Conservation (phyloP, 2,113 vertebrate genomes). For the Turnix velox region DNA sequence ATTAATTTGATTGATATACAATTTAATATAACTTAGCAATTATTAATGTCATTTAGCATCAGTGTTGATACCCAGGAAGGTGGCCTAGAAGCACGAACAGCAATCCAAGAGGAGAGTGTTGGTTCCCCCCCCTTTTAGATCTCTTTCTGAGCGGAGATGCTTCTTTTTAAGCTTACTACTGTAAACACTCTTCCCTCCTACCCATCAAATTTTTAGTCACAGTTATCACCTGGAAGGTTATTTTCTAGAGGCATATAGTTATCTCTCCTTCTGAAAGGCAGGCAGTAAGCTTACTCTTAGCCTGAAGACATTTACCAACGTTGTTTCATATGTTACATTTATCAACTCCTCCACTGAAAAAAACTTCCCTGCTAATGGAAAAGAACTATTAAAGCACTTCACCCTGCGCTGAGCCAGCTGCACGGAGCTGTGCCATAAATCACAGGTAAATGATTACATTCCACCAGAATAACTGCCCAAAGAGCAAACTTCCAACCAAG, state of each 20-base stretch:
- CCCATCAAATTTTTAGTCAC: background rate
- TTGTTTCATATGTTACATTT: background rate
- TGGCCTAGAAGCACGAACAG: background rate
- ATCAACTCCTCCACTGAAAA: slow-evolving; percentile 34
- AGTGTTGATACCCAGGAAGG: background rate
- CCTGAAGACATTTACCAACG: slow-evolving; percentile 36
- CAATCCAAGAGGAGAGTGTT: background rate
- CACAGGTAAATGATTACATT: background rate
- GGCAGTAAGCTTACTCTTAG: background rate
- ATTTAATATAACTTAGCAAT: slow-evolving; percentile 65
- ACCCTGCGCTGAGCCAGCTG: slow-evolving; percentile 39
- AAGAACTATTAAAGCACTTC: slow-evolving; percentile 41
- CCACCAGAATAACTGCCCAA: background rate
- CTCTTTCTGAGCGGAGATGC: background rate
- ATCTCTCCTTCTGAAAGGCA: slow-evolving; percentile 31
- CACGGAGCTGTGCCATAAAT: background rate
- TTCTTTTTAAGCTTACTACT: background rate
- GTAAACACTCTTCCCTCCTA: background rate
- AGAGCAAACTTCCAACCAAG: background rate
- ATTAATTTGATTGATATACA: slow-evolving; percentile 72
- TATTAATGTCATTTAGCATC: slow-evolving; percentile 50
- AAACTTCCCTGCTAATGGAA: slow-evolving; percentile 9
- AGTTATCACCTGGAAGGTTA: slow-evolving; percentile 34
- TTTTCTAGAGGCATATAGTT: slow-evolving; percentile 30
- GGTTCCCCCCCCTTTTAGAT: background rate